Conservation (phyloP, 2,888 invertebrate genomes). For the Helleia helle region DNA sequence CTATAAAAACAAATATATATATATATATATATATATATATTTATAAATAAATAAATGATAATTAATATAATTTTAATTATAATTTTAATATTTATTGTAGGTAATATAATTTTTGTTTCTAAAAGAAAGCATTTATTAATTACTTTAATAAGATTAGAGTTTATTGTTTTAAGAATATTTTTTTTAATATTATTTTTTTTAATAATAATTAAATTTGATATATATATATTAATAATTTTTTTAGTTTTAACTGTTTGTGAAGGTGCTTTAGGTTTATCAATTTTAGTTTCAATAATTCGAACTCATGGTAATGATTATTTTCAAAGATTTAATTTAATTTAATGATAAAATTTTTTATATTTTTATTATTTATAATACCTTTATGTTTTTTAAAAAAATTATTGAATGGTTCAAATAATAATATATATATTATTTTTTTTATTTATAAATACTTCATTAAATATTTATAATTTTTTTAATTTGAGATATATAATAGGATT, state of each 20-base stretch:
- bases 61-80: constrained; percentile 43
- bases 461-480: constrained; percentile 41
- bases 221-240: constrained; percentile 75
- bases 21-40: constrained; percentile 11
- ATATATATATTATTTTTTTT: constrained; percentile 65
- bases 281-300: constrained; percentile 77
- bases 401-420: constrained; percentile 68
- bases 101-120: constrained; percentile 67
- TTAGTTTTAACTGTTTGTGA: constrained; percentile 78
- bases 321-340: constrained; percentile 67
- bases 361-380: constrained; percentile 63
- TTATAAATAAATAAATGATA: constrained; percentile 10
- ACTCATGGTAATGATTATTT: constrained; percentile 78
- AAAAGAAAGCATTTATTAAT: constrained; percentile 75
- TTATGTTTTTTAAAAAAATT: constrained; percentile 65
- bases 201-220: constrained; percentile 53
- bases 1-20: constrained; percentile 72
- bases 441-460: constrained; percentile 52
- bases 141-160: constrained; percentile 75
- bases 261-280: constrained; percentile 75
- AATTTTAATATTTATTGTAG: constrained; percentile 63
- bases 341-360: constrained; percentile 73
- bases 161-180: constrained; percentile 74
- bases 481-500: constrained; percentile 56
- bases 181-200: constrained; percentile 62